Percentiles rank a stretch among this genome's conserved stretches.
phyloP scores from a whole-genome alignment of 2,113 vertebrate species.

The Erinaceus europaeus region DNA sequence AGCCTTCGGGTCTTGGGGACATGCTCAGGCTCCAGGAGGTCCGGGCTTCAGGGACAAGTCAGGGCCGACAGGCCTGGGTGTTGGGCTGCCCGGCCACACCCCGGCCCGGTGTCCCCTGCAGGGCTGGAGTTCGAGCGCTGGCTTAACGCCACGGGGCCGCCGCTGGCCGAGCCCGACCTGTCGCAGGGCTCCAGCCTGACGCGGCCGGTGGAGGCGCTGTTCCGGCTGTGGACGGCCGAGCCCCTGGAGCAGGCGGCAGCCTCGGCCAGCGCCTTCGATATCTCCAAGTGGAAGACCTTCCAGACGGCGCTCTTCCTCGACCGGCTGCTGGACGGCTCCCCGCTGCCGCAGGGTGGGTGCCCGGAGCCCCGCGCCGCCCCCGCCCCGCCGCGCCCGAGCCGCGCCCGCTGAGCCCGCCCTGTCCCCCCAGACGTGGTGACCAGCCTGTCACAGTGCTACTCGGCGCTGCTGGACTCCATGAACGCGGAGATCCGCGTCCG shows the following conservation, averaged over 20 bases:
- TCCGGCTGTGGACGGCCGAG: conserved; percentile 88
- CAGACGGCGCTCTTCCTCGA: conserved; percentile 97
- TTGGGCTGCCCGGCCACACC: neutral
- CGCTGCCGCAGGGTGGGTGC: conserved; percentile 87
- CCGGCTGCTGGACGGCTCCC: conserved; percentile 91
- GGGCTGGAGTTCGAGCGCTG: conserved; percentile 96
- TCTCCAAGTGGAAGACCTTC: conserved; percentile 94
- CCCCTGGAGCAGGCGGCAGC: conserved; percentile 83
- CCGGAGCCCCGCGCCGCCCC: accelerated
- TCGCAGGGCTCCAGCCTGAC: conserved; percentile 91
- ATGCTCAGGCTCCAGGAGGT: too few relatives aligned
- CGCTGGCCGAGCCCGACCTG: conserved; percentile 92
- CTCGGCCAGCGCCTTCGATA: conserved; percentile 82
- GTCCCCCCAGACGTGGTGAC: conserved; percentile 88
- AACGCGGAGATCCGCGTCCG: conserved; percentile 96
- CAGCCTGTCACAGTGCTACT: conserved; percentile 90
- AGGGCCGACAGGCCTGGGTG: neutral
- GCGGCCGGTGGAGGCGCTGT: conserved; percentile 89
- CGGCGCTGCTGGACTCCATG: conserved; percentile 90
- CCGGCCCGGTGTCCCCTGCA: conserved; percentile 68
- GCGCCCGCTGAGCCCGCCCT: neutral
- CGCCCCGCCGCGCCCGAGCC: too few relatives aligned
- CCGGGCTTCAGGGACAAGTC: neutral
- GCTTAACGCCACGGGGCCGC: conserved; percentile 93
- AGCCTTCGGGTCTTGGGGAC: too few relatives aligned